Percentiles rank a stretch among this genome's conserved stretches.
Evolutionary conservation across 2,113 vertebrate genomes (phyloP).

Genomic region (Gallinago undulata): DNA sequence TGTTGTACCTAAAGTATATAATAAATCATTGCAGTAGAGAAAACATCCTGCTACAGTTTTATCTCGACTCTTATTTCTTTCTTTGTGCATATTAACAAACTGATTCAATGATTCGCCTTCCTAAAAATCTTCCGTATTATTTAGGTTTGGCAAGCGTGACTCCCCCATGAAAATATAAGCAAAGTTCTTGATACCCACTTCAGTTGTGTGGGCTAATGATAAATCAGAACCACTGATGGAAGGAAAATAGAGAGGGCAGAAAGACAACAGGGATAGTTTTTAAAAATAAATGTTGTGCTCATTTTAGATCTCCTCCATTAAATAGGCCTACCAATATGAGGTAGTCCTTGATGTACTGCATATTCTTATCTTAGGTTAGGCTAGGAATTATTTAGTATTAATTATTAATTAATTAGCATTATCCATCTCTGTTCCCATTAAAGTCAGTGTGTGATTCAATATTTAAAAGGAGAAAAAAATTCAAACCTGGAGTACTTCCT

Average conservation of each 20-base stretch:
- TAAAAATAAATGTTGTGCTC: not conserved
- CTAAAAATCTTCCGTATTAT: not conserved
- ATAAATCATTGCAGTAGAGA: not conserved
- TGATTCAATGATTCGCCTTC: not conserved
- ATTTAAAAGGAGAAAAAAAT: not conserved
- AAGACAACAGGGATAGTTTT: not conserved
- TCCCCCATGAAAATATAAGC: not conserved
- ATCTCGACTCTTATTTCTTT: not conserved
- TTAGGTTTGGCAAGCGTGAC: not conserved
- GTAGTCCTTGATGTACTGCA: not conserved
- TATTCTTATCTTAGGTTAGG: not conserved
- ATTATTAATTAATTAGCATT: conserved; percentile 41
- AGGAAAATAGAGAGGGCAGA: not conserved
- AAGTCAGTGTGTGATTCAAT: not conserved
- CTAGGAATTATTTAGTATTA: conserved; percentile 7
- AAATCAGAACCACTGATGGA: not conserved
- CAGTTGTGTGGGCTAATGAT: not conserved
- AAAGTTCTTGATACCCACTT: not conserved
- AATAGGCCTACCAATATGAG: not conserved
- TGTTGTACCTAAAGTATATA: not conserved
- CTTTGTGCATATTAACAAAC: not conserved
- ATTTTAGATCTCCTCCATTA: not conserved
- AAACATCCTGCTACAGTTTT: not conserved
- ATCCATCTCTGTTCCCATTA: not conserved
- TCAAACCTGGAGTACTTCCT: not conserved